Base-by-base conservation (phyloP, 2,888 invertebrate species). In the Oscheius myriophilus region DNA sequence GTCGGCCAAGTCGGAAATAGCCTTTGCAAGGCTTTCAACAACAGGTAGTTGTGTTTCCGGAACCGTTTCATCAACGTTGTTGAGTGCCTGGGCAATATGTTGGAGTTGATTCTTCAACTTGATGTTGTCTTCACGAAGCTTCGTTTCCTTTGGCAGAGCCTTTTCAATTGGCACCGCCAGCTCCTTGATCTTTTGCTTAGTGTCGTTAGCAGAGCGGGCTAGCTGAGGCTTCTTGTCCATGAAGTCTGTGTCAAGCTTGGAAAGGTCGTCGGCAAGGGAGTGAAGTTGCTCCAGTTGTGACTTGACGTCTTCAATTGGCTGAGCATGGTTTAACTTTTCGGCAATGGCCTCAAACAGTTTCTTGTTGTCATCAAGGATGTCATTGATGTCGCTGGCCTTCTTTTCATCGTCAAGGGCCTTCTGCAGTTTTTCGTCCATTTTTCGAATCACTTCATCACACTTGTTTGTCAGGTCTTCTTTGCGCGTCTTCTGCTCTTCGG, bases 361-460 rank as follows among this genome's bases (percentile, higher is more conserved):
- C 61, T 61, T 61, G 21, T 61, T 61, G 11, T 61, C 68, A 23
- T 69, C 69, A 25, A 67, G 55, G 42, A 72, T 54, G 18, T 63
- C 52, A 43, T 39, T 21, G 12, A 55, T 2, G 18, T 67, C 67
- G 26, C 61, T 54, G 33, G 46, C 51, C 62, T 45, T 67, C 59
- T 42, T 67, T 52, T 65, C 46, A 59, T 54, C 69, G 55, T 75
- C 71, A 41, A 76, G 62, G 21, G 72, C 69, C 58, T 74, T 69
- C 42, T 69, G 55, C 46, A 70, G 58, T 57, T 67, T 53, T 43
- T 65, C 53, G 51, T 70, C 73, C 42, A 73, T 41, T 39, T 57
- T 49, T 41, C 55, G 65, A 52, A 62, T 69, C 39, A 69, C 42
- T 9, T 67, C 69, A 54, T 43, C 62, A 23, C 61, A 69, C 18